Conservation (phyloP, 2,113 vertebrate species). For the Pituophis catenifer region DNA sequence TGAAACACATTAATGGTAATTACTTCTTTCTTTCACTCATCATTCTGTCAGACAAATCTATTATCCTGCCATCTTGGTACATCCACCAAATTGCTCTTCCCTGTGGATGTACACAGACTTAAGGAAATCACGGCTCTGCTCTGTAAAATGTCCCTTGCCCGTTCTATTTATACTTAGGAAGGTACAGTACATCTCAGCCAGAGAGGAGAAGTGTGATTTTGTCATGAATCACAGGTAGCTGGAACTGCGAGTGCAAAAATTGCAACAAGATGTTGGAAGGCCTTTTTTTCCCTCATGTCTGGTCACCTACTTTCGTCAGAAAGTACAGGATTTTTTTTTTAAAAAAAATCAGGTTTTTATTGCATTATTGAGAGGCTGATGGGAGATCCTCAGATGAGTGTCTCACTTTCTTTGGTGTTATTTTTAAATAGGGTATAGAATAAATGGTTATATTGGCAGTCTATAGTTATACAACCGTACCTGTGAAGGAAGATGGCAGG, state of each 20-base stretch:
- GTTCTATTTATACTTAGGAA: slow-evolving; percentile 21
- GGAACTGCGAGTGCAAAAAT: not conserved
- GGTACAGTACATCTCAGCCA: not conserved
- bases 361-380: not conserved
- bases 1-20: slow-evolving; percentile 90
- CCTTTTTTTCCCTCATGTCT: not conserved
- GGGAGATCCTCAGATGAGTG: not conserved
- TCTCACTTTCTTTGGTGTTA: not conserved
- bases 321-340: not conserved
- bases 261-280: not conserved
- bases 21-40: slow-evolving; percentile 86
- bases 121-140: slow-evolving; percentile 63
- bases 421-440: not conserved
- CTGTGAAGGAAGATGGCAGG: not conserved
- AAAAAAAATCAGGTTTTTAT: not conserved
- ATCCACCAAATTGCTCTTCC: slow-evolving; percentile 75
- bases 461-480: not conserved
- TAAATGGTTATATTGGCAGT: not conserved
- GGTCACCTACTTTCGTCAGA: not conserved
- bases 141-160: slow-evolving; percentile 34
- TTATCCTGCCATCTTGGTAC: slow-evolving; percentile 79
- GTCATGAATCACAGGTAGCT: not conserved
- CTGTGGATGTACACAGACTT: slow-evolving; percentile 58
- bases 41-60: slow-evolving; percentile 89
- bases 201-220: not conserved